These are phyloP conservation scores for Eolophus roseicapilla DNA, from an alignment of 2,113 vertebrate species.

Conservation along the genomic window DNA sequence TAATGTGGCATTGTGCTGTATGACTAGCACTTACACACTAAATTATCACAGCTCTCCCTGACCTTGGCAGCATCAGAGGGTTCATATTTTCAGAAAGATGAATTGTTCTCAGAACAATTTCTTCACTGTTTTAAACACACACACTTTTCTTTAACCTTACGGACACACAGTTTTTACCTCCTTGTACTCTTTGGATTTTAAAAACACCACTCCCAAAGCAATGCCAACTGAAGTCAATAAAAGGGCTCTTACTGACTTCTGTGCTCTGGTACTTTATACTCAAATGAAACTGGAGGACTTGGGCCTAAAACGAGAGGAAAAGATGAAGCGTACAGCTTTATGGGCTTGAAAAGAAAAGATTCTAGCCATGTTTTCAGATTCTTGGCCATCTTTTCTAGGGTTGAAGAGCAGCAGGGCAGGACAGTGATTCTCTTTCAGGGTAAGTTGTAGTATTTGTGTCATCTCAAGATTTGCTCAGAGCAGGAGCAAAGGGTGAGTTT, in stretches of 20 bases:
- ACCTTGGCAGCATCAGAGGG: conserved; percentile 69
- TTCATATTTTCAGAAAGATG: conserved; percentile 68
- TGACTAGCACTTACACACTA: conserved; percentile 55
- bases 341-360: conserved; percentile 1
- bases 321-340: neutral
- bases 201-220: neutral
- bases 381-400: neutral
- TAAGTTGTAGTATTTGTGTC: neutral
- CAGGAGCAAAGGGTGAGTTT: neutral
- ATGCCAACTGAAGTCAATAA: conserved; percentile 11
- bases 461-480: neutral
- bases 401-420: neutral
- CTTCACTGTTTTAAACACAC: conserved; percentile 54
- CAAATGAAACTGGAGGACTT: neutral
- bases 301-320: neutral
- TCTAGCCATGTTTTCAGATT: neutral
- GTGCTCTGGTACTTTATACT: conserved; percentile 1
- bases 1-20: conserved; percentile 61
- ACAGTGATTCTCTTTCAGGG: neutral
- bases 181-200: neutral
- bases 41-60: conserved; percentile 70
- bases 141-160: conserved; percentile 54
- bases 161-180: neutral
- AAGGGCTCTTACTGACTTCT: conserved; percentile 18
- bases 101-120: conserved; percentile 66